Evolutionary conservation across 2,888 invertebrate genomes (phyloP), one percentile per base, ranked within the genome.

Genomic region (Stenotaenia linearis): DNA sequence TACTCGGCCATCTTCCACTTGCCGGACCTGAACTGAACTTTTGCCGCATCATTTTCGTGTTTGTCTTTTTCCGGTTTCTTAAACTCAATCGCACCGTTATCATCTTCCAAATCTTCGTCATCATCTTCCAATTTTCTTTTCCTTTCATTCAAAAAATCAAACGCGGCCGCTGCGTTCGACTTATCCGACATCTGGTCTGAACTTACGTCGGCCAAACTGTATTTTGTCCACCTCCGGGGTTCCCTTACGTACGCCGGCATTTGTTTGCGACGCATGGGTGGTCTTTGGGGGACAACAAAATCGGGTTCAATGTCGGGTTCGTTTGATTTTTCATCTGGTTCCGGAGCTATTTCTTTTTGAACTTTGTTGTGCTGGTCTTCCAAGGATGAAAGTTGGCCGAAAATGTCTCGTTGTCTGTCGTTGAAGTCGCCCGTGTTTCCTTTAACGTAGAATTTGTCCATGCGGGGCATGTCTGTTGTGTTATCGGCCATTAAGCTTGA

Each of bases 1-100:
- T 94, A 94, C 84, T 94, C 94, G 0, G 94, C 94, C 92, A 94
- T 92, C 0, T 93, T 87, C 74, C 93, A 85, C 86, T 92, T 94
- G 79, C 90, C 91, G 81, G 89, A 90, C 84, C 89, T 90, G 83
- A 92, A 90, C n/a, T 21, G 28, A 45, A 30, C 74, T 23, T 76
- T 69, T 15, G 28, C 15, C 15, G 25, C 4, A 4, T 25, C 40
- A 40, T n/a, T 40, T 40, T 78, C 61, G 35, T 69, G 30, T 30
- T 23, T 81, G 10, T 80, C 79, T 74, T 78, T 80, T 56, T 81
- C n/a, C 40, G 40, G 40, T 40, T 40, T 40, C n/a, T 3, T 82
- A 78, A 82, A 83, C 23, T 81, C 77, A 50, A 83, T 81, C 12
- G 81, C 80, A n/a, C 37, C n/a, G 18, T 80, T 69, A 78, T 81